These are phyloP conservation scores for Seriola quinqueradiata DNA, from an alignment of 2,113 vertebrate species.

Conservation along the genomic window DNA sequence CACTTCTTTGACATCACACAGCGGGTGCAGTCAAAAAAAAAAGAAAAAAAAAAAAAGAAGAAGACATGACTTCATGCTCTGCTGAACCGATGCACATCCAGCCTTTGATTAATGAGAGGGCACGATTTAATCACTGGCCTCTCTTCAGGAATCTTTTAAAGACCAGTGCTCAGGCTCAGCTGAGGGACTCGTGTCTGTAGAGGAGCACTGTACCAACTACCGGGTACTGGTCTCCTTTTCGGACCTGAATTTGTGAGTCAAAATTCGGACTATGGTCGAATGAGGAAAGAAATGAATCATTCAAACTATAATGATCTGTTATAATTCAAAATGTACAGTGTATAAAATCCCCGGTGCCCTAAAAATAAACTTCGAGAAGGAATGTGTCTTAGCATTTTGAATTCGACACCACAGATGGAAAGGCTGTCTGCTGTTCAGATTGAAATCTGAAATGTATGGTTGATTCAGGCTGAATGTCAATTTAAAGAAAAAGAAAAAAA, in stretches of 20 bases:
- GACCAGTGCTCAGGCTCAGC: too few species aligned
- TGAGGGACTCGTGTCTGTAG: neutral
- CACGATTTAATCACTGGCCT: constrained; percentile 18
- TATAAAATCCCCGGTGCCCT: neutral
- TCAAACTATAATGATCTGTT: neutral
- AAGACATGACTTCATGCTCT: constrained; percentile 28
- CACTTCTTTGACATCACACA: constrained; percentile 39
- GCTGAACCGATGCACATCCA: neutral
- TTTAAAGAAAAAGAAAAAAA: too few species aligned
- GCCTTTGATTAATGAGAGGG: constrained; percentile 35
- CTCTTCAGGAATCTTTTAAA: neutral
- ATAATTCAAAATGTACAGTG: neutral
- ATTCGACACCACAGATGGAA: too few species aligned
- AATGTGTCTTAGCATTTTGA: too few species aligned
- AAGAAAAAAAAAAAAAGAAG: constrained; percentile 13
- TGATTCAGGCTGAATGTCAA: too few species aligned
- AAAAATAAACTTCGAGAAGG: too few species aligned
- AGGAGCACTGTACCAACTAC: neutral
- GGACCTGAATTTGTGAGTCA: neutral
- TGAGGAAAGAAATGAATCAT: neutral
- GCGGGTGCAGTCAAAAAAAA: constrained; percentile 18
- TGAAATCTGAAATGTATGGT: too few species aligned
- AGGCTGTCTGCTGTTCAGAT: too few species aligned
- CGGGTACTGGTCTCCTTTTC: neutral
- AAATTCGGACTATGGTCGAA: neutral